A percentile compares a stretch with the other conserved stretches of the same genome.
Conservation (phyloP, 2,888 invertebrate species). For the Drosophila prostipennis region DNA sequence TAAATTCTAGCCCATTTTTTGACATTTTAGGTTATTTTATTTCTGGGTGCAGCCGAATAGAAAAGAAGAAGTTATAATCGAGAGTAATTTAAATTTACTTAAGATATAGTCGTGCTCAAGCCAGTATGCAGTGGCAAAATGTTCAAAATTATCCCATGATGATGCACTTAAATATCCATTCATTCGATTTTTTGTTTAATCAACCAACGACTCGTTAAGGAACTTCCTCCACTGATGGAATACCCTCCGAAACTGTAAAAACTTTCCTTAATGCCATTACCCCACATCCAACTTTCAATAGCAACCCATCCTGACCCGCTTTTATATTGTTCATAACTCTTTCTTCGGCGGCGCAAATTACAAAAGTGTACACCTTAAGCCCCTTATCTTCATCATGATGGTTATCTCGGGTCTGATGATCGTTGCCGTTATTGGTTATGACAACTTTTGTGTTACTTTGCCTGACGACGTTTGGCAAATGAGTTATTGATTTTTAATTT, state of each 20-base stretch:
- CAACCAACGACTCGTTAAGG: conserved; percentile 22
- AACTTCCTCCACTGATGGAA: conserved; percentile 21
- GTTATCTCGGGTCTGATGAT: conserved; percentile 41
- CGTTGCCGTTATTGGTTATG: conserved; percentile 70
- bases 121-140: too few relatives aligned
- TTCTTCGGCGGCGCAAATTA: conserved; percentile 53
- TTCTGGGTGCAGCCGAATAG: too few relatives aligned
- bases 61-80: too few relatives aligned
- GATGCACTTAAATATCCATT: not conserved
- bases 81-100: too few relatives aligned
- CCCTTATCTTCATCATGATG: conserved; percentile 28
- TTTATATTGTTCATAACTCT: conserved; percentile 33
- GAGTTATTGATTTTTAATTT: conserved; percentile 79
- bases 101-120: too few relatives aligned
- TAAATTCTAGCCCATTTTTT: too few relatives aligned
- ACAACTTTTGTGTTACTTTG: conserved; percentile 68
- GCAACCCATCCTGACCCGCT: conserved; percentile 1
- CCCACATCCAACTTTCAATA: conserved; percentile 25
- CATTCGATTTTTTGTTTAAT: conserved; percentile 15
- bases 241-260: conserved; percentile 14
- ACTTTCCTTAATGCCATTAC: conserved; percentile 44
- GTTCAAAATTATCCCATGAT: not conserved
- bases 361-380: conserved; percentile 62
- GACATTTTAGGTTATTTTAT: too few relatives aligned
- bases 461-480: conserved; percentile 69